These are phyloP conservation scores for Tridacna gigas DNA, from an alignment of 2,888 invertebrate genomes.

Conservation along the genomic window DNA sequence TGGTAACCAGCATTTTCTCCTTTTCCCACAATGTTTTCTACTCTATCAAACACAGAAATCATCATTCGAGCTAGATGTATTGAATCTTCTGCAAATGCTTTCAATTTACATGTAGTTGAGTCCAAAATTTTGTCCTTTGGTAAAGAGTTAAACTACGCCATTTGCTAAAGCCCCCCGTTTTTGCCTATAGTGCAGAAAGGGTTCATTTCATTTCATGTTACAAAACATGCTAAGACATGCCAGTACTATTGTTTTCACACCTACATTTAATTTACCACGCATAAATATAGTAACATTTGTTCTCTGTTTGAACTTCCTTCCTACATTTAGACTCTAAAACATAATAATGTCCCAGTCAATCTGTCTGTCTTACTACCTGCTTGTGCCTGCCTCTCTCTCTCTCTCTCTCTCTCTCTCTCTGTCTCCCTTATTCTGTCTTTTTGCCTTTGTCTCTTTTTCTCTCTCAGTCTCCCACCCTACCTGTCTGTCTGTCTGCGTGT, in stretches of 20 bases:
- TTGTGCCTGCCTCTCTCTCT: background rate
- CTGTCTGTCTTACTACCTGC: background rate
- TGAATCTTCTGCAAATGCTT: background rate
- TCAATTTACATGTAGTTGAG: background rate
- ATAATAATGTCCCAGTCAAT: too few relatives aligned
- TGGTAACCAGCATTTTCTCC: background rate
- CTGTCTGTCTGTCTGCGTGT: background rate
- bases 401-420: slow-evolving; percentile 10
- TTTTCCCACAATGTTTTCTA: too few relatives aligned
- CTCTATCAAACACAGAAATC: too few relatives aligned
- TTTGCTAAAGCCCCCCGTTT: background rate
- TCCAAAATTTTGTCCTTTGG: background rate
- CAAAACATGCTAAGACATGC: too few relatives aligned
- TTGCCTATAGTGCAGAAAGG: too few relatives aligned
- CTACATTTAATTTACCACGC: too few relatives aligned
- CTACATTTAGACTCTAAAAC: too few relatives aligned
- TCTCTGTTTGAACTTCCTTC: too few relatives aligned
- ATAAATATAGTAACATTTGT: too few relatives aligned
- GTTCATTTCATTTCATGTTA: too few relatives aligned
- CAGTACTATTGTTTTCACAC: too few relatives aligned
- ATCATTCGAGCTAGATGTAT: background rate
- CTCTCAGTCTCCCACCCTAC: background rate
- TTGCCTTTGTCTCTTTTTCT: background rate
- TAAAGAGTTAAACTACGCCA: background rate
- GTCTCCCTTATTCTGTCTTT: background rate